A percentile compares a stretch with the other conserved stretches of the same genome.
These are phyloP conservation scores for Abscondita cerata DNA, from an alignment of 2,888 invertebrate species.

Conservation along the genomic window DNA sequence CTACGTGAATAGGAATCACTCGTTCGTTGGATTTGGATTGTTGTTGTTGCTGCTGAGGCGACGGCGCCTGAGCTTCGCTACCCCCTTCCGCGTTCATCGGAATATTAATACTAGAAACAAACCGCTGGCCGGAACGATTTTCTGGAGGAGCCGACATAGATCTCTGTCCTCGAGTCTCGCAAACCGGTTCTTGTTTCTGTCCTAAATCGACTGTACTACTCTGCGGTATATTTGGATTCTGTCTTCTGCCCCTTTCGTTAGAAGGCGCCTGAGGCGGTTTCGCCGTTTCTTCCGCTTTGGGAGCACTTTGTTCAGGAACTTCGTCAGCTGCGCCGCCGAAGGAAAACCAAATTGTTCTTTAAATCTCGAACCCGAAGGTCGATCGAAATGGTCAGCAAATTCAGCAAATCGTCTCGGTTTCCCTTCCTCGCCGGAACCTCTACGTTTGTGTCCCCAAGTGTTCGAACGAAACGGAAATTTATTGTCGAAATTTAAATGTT, in stretches of 20 bases:
- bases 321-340: slow-evolving; percentile 43
- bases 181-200: slow-evolving; percentile 67
- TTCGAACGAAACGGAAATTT: slow-evolving; percentile 52
- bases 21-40: slow-evolving; percentile 67
- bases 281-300: slow-evolving; percentile 44
- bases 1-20: slow-evolving; percentile 88
- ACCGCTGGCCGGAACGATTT: slow-evolving; percentile 51
- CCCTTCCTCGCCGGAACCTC: slow-evolving; percentile 59
- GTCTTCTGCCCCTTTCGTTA: slow-evolving; percentile 46
- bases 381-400: slow-evolving; percentile 61
- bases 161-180: slow-evolving; percentile 68
- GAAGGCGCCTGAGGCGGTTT: slow-evolving; percentile 45
- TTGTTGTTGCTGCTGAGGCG: slow-evolving; percentile 50
- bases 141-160: slow-evolving; percentile 84
- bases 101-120: slow-evolving; percentile 55
- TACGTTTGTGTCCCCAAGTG: slow-evolving; percentile 57
- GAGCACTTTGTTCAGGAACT: slow-evolving; percentile 23
- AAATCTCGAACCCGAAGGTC: slow-evolving; percentile 56
- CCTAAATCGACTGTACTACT: slow-evolving; percentile 84
- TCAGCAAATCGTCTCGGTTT: slow-evolving; percentile 53
- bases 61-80: slow-evolving; percentile 32
- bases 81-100: slow-evolving; percentile 45
- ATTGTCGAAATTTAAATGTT: slow-evolving; percentile 62
- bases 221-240: slow-evolving; percentile 50
- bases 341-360: slow-evolving; percentile 52